A percentile compares a stretch with the other conserved stretches of the same genome.
Conservation (phyloP, 2,113 vertebrate genomes). For the Xiphorhynchus elegans region DNA sequence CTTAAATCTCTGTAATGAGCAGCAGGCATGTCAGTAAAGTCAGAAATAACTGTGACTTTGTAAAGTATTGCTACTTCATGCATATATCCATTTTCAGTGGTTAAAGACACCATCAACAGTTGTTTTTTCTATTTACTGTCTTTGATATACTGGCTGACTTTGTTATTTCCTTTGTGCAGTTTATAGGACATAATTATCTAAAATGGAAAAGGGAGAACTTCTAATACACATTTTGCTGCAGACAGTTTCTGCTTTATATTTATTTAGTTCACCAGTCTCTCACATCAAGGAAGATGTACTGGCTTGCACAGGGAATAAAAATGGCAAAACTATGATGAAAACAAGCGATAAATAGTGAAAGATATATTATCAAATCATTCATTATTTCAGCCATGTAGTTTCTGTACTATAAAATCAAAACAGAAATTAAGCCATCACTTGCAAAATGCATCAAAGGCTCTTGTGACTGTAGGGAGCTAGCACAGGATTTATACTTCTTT, state of each 20-base stretch:
- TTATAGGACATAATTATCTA: conserved; percentile 35
- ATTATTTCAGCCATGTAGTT: conserved; percentile 38
- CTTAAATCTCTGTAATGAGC: conserved; percentile 49
- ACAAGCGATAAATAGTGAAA: conserved; percentile 26
- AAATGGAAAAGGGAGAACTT: conserved; percentile 12
- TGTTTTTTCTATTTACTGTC: background rate
- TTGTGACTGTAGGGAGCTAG: background rate
- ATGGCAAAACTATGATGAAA: conserved; percentile 42
- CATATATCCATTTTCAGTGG: background rate
- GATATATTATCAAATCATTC: conserved; percentile 6
- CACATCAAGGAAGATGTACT: conserved; percentile 15
- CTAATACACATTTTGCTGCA: conserved; percentile 16
- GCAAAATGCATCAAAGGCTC: conserved; percentile 32
- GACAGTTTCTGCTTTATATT: conserved; percentile 25
- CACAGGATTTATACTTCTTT: conserved; percentile 10
- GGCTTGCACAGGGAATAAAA: conserved; percentile 38
- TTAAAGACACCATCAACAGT: conserved; percentile 24
- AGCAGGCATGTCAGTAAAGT: conserved; percentile 28
- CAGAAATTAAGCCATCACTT: conserved; percentile 33
- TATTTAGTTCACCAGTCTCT: conserved; percentile 21
- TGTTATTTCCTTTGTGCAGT: conserved; percentile 33
- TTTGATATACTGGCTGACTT: conserved; percentile 55
- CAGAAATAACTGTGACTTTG: conserved; percentile 12
- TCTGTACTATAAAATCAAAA: conserved; percentile 44
- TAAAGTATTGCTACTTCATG: conserved; percentile 3